Evolutionary conservation across 1,140 invertebrate genomes (phyloP).

Genomic region (Acromyrmex charruanus): DNA sequence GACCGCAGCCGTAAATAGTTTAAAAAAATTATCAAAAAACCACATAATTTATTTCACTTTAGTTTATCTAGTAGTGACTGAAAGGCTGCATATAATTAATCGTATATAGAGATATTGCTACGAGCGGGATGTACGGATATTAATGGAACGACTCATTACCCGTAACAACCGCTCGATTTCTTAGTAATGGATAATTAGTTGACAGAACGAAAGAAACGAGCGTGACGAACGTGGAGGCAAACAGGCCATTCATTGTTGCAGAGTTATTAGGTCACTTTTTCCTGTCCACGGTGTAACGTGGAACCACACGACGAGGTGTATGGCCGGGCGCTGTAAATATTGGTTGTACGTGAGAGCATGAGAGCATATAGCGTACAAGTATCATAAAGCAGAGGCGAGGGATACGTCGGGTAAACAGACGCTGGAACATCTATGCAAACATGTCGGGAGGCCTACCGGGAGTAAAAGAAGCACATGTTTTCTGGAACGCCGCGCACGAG

Average conservation of each 20-base stretch:
- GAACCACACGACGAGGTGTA: slow-evolving; percentile 12
- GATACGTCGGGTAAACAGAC: slow-evolving; percentile 68
- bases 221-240: neutral
- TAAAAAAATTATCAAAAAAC: neutral
- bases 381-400: slow-evolving; percentile 67
- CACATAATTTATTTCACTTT: neutral
- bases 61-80: neutral
- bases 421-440: slow-evolving; percentile 74
- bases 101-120: neutral
- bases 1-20: neutral
- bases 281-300: slow-evolving; percentile 22
- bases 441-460: slow-evolving; percentile 51
- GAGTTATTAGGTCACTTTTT: slow-evolving; percentile 52
- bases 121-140: neutral
- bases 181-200: slow-evolving; percentile 26
- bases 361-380: slow-evolving; percentile 20
- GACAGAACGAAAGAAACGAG: slow-evolving; percentile 6
- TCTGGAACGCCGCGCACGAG: slow-evolving; percentile 45
- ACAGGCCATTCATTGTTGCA: slow-evolving; percentile 26
- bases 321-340: slow-evolving; percentile 66
- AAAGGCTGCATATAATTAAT: neutral
- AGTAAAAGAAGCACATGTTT: slow-evolving; percentile 68
- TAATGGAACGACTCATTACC: neutral
- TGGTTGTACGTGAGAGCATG: slow-evolving; percentile 36
- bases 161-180: neutral